These are phyloP conservation scores for Volucella inanis DNA, from an alignment of 2,888 invertebrate species.

Conservation along the genomic window DNA sequence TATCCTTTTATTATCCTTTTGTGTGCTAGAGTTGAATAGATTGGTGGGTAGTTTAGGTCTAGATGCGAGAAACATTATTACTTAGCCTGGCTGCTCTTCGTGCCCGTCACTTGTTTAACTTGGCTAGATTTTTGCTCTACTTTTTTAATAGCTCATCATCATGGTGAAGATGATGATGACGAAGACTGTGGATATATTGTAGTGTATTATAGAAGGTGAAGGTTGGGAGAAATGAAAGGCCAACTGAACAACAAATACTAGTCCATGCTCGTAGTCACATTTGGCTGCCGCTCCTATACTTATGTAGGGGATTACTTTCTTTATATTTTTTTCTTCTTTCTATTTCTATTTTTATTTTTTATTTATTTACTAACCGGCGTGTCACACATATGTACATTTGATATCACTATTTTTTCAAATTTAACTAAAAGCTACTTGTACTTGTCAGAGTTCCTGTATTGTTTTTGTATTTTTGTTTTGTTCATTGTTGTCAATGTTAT, in stretches of 20 bases:
- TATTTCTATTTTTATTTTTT: too few relatives aligned
- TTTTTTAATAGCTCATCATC: constrained; percentile 24
- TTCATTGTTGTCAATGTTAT: too few relatives aligned
- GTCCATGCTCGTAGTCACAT: background rate
- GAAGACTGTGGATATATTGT: constrained; percentile 23
- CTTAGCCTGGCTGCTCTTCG: constrained; percentile 19
- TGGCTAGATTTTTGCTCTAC: constrained; percentile 30
- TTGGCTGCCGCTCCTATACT: too few relatives aligned
- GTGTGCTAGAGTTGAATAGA: constrained; percentile 37
- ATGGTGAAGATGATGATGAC: constrained; percentile 7
- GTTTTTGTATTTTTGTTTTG: too few relatives aligned
- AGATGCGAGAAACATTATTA: constrained; percentile 4
- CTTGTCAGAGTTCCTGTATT: too few relatives aligned
- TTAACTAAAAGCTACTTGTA: too few relatives aligned
- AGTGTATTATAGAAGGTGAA: constrained; percentile 32
- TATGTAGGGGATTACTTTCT: too few relatives aligned
- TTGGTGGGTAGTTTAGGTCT: background rate
- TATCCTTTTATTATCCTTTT: constrained; percentile 63
- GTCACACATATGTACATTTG: too few relatives aligned
- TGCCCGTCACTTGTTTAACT: constrained; percentile 20
- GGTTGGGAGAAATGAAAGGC: constrained; percentile 6
- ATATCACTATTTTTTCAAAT: too few relatives aligned
- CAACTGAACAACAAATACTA: background rate
- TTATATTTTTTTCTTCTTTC: too few relatives aligned
- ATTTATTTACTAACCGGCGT: too few relatives aligned